Percentiles rank a stretch among this genome's conserved stretches.
Conservation (phyloP, 2,888 invertebrate genomes). For the Xylocampa areola region DNA sequence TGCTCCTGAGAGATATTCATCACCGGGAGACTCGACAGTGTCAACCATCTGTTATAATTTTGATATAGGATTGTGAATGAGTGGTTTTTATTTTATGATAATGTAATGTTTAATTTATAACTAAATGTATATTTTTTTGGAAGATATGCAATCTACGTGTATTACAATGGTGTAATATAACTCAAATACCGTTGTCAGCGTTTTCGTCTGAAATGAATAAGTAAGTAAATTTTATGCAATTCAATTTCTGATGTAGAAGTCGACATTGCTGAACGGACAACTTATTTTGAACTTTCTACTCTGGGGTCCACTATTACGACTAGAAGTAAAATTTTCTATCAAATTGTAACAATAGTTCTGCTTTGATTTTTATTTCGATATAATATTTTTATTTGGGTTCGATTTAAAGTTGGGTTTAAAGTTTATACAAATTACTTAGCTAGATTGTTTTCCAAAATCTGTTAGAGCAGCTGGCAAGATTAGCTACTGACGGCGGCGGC, state of each 20-base stretch:
- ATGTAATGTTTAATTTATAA: neutral
- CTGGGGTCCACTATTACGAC: slow-evolving; percentile 43
- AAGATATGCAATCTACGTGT: too few species aligned
- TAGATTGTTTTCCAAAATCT: neutral
- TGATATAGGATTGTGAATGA: slow-evolving; percentile 17
- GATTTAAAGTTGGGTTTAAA: too few species aligned
- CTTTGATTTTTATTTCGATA: slow-evolving; percentile 22
- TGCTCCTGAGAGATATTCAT: slow-evolving; percentile 43
- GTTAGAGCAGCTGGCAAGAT: neutral
- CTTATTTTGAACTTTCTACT: slow-evolving; percentile 51
- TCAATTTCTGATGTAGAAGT: slow-evolving; percentile 49
- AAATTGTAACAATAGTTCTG: slow-evolving; percentile 45
- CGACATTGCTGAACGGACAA: slow-evolving; percentile 45
- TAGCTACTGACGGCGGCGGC: neutral
- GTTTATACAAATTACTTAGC: too few species aligned
- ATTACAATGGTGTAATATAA: slow-evolving; percentile 19
- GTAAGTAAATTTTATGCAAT: slow-evolving; percentile 62
- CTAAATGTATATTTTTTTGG: too few species aligned
- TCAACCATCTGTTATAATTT: slow-evolving; percentile 50
- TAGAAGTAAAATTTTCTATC: slow-evolving; percentile 48
- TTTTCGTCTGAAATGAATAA: slow-evolving; percentile 43
- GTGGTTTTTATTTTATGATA: slow-evolving; percentile 6
- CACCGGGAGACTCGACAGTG: slow-evolving; percentile 36
- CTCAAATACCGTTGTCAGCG: slow-evolving; percentile 16
- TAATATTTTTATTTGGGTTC: slow-evolving; percentile 7